Base-by-base conservation (phyloP, 2,888 invertebrate genomes). In the Cantharis nigra region DNA sequence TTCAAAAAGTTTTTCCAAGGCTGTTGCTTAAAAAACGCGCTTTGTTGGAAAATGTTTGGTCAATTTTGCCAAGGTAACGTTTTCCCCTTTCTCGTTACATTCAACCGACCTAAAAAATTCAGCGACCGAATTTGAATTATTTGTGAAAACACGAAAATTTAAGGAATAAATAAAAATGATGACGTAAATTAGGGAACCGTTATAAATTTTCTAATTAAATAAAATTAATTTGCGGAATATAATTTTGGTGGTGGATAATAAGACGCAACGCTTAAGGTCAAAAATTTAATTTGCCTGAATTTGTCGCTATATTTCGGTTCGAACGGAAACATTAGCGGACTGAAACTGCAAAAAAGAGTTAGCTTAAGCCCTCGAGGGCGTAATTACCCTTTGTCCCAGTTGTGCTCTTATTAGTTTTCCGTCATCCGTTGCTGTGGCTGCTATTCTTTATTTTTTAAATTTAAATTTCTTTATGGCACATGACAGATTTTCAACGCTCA, bases 211-310 rank as follows among this genome's bases (percentile, higher is more conserved):
- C n/a, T 49, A 49, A 49, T 49, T 49, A 49, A 49, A 49, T 49
- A n/a, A 49, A 49, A 49, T 49, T 49, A 49, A 49, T 72, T 76
- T 76, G 70, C 72, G 70, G 64, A 72, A 69, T 72, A 72, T 65
- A 72, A 63, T 74, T 74, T 74, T 67, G 74, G 70, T 70, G 74
- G 77, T 71, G 74, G 75, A 75, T 78, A 78, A 78, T 74, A 74
- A 72, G 77, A 72, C 72, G 71, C 70, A 74, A 71, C 64, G 74
- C 77, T 74, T 33, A 63, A 30, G 72, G 77, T 74, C 63, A 75
- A 78, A 78, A 78, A 78, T 74, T 74, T 72, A 78, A 78, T 78
- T 78, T 72, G 67, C 76, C 72, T 69, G 76, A 76, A 72, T 78
- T 78, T 78, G 77, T 78, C 77, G 77, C 74, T 75, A 71, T 78